Evolutionary conservation across 2,113 vertebrate species (phyloP), one percentile per base, ranked within the genome.

Genomic region (Psittacara wagleri): DNA sequence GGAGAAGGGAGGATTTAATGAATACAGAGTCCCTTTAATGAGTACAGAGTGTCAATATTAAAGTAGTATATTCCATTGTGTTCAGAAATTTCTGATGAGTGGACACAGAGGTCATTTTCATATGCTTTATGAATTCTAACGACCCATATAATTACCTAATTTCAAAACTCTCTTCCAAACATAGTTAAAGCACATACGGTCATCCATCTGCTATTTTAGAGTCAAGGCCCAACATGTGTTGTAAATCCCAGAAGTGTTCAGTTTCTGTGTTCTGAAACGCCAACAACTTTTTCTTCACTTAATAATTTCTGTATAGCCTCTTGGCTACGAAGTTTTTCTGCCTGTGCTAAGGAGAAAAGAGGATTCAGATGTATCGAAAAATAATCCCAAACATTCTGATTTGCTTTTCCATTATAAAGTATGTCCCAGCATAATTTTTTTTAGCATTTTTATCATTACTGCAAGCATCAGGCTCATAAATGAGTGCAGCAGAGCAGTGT

Each of bases 201-300:
- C 54, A 77, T 57, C 64, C 54, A 39, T 91, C 61, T 92, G 63
- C 55, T 88, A 27, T 69, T 90, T 84, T 52, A 91, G 19, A 89
- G 23, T 88, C 39, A 74, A 72, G 29, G 22, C 77, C 83, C 13
- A 43, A 27, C 29, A 46, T 33, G 11, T 41, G 44, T 63, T 75
- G 23, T 85, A 83, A 91, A 88, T 95, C 90, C 59, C 46, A 74
- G 33, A 3, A 82, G 27, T 52, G 68, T 89, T 93, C 52, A 41
- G 37, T 69, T 96, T 92, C 89, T 84, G 80, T 87, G 24, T 52
- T 91, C 68, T 96, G 92, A 92, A 76, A 88, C 88, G 66, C 68
- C 35, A 52, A 12, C 35, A 94, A 37, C 37, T 84, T 94, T 89
- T 73, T 88, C 11, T 61, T 95, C 55, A 39, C 15, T 76, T 33